Base-by-base conservation (phyloP, 2,797 vertebrate genomes). In the Gymnothorax javanicus region DNA sequence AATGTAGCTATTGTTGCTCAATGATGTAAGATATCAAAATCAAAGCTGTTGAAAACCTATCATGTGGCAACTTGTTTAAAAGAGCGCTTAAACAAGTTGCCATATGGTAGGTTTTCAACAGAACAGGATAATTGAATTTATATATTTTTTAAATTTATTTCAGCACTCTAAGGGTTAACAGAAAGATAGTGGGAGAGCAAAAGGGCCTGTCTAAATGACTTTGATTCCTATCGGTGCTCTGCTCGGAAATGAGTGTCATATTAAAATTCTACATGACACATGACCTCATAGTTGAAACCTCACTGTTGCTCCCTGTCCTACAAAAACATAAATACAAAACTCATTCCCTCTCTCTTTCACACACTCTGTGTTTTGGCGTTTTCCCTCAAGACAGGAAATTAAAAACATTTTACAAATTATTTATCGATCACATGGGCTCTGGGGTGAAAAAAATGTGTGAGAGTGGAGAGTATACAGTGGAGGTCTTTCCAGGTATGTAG, bases 251-350 rank as follows among this genome's bases (percentile, higher is more conserved):
- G 91, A 92, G 90, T 87, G 87, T 60, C 75, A 85, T 91, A 90
- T 91, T 92, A 91, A 91, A 91, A 89, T 91, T 87, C 50, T 79
- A 84, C 89, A 87, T 86, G 91, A 90, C 89, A 91, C 88, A 88
- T 71, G 90, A 91, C 84, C 90, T 87, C 71, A 71, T 79, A 87
- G 88, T 89, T 86, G 89, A 90, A 88, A 89, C 83, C 87, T 77
- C 86, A 54, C 79, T 56, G 25, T 81, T 23, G 58, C 33, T 62
- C 33, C 60, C 56, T 87, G 84, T 84, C 89, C 90, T 89, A 87
- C 86, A 88, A 92, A 91, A 91, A 91, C 88, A 91, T 88, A 91
- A 89, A 91, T 87, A 90, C 86, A 88, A 90, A 91, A 88, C 91
- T 86, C 86, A 75, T 81, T 85, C 84, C 0, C 86, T 75, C 87